Conservation (phyloP, 2,888 invertebrate species). For the Deilephila elpenor region DNA sequence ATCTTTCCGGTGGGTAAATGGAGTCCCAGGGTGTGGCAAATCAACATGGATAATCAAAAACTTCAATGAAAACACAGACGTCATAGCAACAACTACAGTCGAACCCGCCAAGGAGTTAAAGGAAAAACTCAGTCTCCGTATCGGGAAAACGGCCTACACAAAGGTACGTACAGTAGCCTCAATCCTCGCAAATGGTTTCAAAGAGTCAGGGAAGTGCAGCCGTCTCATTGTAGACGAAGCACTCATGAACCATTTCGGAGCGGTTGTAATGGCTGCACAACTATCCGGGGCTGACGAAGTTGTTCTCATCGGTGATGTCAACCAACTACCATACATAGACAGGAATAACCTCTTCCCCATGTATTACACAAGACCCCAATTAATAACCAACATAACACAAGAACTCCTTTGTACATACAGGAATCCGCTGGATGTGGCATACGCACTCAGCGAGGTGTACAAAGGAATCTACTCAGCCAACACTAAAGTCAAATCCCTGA, state of each 20-base stretch:
- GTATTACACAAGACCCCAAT: background rate
- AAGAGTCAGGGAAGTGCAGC: background rate
- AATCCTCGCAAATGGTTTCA: background rate
- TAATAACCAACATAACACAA: background rate
- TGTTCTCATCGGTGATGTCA: background rate
- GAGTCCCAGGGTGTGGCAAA: background rate
- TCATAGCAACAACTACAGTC: background rate
- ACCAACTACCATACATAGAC: background rate
- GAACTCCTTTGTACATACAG: background rate
- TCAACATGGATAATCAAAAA: background rate
- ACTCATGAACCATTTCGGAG: background rate
- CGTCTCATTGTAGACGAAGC: background rate
- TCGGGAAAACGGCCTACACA: background rate
- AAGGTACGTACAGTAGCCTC: background rate
- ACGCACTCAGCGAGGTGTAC: background rate
- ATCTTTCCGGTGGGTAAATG: background rate
- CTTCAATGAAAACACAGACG: background rate
- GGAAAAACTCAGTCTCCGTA: background rate
- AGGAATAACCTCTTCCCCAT: background rate
- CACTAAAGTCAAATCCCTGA: background rate
- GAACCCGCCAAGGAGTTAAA: slow-evolving; percentile 3
- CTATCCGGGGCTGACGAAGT: too few relatives aligned
- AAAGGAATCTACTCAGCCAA: background rate
- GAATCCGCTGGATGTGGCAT: slow-evolving; percentile 19
- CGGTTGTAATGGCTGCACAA: background rate